Evolutionary conservation across 2,888 invertebrate species (phyloP).

Genomic region (Tupiocoris notatus): DNA sequence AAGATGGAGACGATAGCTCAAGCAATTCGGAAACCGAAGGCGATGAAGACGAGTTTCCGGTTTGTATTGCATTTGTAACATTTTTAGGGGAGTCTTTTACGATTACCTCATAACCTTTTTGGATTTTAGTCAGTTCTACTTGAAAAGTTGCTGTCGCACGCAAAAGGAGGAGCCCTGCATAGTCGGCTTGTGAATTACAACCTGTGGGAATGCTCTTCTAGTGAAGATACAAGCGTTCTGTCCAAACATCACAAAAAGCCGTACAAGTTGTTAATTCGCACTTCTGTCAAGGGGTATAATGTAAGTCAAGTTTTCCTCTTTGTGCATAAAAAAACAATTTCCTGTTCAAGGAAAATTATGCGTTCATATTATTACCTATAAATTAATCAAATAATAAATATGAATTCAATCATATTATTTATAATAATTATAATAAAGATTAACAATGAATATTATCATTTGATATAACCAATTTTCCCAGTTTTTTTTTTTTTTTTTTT

Average conservation of each 20-base stretch:
- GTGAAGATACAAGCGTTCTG: background rate
- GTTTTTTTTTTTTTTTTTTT: too few species aligned
- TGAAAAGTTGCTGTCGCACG: background rate
- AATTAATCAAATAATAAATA: too few species aligned
- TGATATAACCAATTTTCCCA: too few species aligned
- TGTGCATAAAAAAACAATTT: too few species aligned
- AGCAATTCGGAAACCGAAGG: background rate
- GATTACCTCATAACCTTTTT: background rate
- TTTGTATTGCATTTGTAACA: background rate
- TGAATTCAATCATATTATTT: too few species aligned
- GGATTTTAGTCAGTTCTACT: background rate
- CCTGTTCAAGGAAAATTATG: too few species aligned
- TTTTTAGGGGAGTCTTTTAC: background rate
- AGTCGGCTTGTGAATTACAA: slow-evolving; percentile 3
- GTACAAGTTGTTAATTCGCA: slow-evolving; percentile 13
- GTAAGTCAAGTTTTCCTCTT: too few species aligned
- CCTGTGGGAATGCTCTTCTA: slow-evolving; percentile 16
- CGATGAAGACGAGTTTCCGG: background rate
- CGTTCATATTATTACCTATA: too few species aligned
- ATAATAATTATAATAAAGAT: too few species aligned
- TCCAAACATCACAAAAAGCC: slow-evolving; percentile 27
- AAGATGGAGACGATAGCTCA: too few species aligned
- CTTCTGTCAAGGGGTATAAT: slow-evolving; percentile 2
- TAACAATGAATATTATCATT: too few species aligned
- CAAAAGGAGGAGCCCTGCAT: background rate